phyloP scores from a whole-genome alignment of 2,888 invertebrate genomes.

The Phortica okadai region DNA sequence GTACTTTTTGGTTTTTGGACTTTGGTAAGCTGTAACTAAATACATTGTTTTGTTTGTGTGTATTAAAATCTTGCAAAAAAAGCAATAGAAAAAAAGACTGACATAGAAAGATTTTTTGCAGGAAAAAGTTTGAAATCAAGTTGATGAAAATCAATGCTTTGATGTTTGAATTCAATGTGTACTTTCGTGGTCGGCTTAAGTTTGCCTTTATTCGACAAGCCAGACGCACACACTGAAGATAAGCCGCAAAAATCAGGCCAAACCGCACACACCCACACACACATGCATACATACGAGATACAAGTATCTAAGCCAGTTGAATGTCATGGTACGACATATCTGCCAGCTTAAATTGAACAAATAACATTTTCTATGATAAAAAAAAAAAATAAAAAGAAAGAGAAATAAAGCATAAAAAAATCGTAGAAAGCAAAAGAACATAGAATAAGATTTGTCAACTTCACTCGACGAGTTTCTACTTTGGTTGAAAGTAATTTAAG shows the following conservation, averaged over 20 bases:
- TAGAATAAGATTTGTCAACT: constrained; percentile 21
- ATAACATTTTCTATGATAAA: neutral
- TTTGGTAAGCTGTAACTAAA: no score
- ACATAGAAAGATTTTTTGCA: neutral
- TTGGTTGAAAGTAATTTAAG: constrained; percentile 56
- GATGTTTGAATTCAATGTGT: neutral
- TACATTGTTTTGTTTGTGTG: no score
- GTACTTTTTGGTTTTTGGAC: no score
- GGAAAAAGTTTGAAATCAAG: neutral
- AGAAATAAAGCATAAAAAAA: neutral
- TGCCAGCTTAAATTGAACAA: no score
- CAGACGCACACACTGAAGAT: constrained; percentile 16
- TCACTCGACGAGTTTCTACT: constrained; percentile 30
- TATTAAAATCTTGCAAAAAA: neutral
- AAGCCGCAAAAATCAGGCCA: constrained; percentile 24
- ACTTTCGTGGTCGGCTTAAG: neutral
- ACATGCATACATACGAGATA: constrained; percentile 2
- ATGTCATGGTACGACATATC: neutral
- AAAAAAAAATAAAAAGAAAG: neutral
- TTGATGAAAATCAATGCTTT: neutral
- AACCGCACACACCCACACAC: constrained; percentile 39
- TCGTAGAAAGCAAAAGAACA: neutral
- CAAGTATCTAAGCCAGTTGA: neutral
- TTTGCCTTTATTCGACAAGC: neutral
- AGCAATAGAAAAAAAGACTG: neutral